Percentiles rank a stretch among this genome's conserved stretches.
phyloP scores from a whole-genome alignment of 2,113 vertebrate species.

The Steatornis caripensis region DNA sequence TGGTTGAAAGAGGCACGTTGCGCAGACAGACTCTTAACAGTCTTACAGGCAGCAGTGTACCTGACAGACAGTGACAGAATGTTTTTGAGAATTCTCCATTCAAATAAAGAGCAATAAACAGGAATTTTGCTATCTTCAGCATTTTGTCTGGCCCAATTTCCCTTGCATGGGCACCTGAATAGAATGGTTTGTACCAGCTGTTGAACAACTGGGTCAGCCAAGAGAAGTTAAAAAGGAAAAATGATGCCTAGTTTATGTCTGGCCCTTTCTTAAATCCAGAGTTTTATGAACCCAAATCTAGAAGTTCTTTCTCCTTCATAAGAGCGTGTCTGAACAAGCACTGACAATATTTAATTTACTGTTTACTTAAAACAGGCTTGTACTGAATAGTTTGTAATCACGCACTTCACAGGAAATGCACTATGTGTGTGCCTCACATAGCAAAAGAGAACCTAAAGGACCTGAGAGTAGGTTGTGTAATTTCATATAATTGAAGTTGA shows the following conservation, averaged over 20 bases:
- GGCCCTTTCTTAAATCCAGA: slow-evolving; percentile 13
- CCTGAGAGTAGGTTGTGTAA: slow-evolving; percentile 67
- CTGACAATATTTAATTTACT: slow-evolving; percentile 70
- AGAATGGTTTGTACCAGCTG: neutral
- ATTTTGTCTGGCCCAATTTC: neutral
- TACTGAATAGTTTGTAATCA: slow-evolving; percentile 67
- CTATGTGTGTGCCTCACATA: slow-evolving; percentile 37
- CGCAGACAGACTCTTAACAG: neutral
- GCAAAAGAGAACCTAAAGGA: slow-evolving; percentile 66
- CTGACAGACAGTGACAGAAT: neutral
- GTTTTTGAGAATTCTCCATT: neutral
- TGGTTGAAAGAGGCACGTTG: neutral
- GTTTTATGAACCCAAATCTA: slow-evolving; percentile 33
- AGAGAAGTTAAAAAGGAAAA: neutral
- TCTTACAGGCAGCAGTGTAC: neutral
- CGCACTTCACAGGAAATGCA: slow-evolving; percentile 58
- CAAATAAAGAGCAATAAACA: neutral
- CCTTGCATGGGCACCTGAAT: neutral
- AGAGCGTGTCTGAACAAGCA: slow-evolving; percentile 30
- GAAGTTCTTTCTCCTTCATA: slow-evolving; percentile 19
- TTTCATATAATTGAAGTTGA: slow-evolving; percentile 67
- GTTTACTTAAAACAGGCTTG: slow-evolving; percentile 71
- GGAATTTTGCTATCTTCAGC: slow-evolving; percentile 4
- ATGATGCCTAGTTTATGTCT: neutral
- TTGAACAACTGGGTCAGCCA: neutral